Evolutionary conservation across 2,113 vertebrate genomes (phyloP), one percentile per base, ranked within the genome.

Genomic region (Xiphias gladius): DNA sequence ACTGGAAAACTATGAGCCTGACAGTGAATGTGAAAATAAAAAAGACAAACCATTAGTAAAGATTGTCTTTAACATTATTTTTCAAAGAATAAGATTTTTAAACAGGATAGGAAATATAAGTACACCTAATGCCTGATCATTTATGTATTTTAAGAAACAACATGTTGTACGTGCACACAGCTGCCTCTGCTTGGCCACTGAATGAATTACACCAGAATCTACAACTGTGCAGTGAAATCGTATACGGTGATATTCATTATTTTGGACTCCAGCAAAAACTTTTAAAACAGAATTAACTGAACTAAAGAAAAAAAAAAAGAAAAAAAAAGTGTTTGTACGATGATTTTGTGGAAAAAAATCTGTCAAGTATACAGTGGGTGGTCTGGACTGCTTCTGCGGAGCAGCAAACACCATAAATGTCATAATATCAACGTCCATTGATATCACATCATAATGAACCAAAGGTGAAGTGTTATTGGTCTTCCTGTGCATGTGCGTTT

Each of bases 331-430:
- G 83, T 91, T 91, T 68, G 76, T 90, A 74, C 68, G 14, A 87
- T 83, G 79, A 88, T 85, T 89, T 77, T 78, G 79, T 85, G 74
- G 17, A 55, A 48, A 74, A 26, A 73, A 87, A 84, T 63, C 43
- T 67, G 84, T 93, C 92, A 93, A 94, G 93, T 92, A 92, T 90
- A 91, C 77, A 87, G 80, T 89, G 75, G 66, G 83, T 88, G 85
- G 83, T 91, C 86, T 83, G 79, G 79, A 85, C 88, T 87, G 85
- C 78, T 88, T 88, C 61, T 76, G 73, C 79, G 81, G 69, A 83
- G 89, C 87, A 86, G 88, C 79, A 79, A 89, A 90, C 82, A 85
- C 83, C 76, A 86, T 87, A 59, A 80, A 82, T 69, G 84, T 90
- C 78, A 70, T 59, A 80, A 85, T 78, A 77, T 74, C 41, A 72